Percentiles rank a stretch among this genome's conserved stretches.
phyloP scores from a whole-genome alignment of 2,888 invertebrate genomes.

The Hermaeophaga mercurialis region DNA sequence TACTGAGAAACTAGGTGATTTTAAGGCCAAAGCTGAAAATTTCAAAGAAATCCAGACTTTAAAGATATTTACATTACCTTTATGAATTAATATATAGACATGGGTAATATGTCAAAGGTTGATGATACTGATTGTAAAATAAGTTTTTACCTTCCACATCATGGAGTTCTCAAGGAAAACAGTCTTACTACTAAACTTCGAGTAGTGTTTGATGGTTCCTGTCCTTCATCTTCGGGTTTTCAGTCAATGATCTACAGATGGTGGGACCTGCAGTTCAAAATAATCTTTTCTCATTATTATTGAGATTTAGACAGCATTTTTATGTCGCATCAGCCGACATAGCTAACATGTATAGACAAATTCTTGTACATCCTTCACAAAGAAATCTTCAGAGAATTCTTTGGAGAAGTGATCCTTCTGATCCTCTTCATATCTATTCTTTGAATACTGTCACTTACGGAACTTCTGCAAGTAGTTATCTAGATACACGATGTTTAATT shows the following conservation, averaged over 20 bases:
- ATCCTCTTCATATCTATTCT: background rate
- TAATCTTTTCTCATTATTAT: background rate
- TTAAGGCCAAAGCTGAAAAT: background rate
- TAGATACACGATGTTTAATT: no score
- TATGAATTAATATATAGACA: background rate
- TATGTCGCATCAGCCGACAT: conserved; percentile 10
- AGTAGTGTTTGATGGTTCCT: conserved; percentile 19
- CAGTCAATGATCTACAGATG: conserved; percentile 12
- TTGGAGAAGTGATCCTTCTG: conserved; percentile 1
- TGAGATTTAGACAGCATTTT: background rate
- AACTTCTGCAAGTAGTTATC: no score
- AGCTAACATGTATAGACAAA: conserved; percentile 2
- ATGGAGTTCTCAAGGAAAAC: conserved; percentile 10
- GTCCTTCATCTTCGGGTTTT: conserved; percentile 1
- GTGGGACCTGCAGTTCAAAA: conserved; percentile 15
- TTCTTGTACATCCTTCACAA: conserved; percentile 4
- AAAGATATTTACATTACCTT: background rate
- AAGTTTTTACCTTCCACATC: conserved; percentile 13
- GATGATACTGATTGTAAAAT: background rate
- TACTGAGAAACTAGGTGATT: conserved; percentile 6
- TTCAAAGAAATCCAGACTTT: background rate
- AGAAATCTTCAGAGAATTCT: background rate
- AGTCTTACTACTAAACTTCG: conserved; percentile 10
- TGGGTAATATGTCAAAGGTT: background rate
- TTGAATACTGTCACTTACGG: background rate